Conservation (phyloP, 2,797 vertebrate species). For the Gadopsis marmoratus region DNA sequence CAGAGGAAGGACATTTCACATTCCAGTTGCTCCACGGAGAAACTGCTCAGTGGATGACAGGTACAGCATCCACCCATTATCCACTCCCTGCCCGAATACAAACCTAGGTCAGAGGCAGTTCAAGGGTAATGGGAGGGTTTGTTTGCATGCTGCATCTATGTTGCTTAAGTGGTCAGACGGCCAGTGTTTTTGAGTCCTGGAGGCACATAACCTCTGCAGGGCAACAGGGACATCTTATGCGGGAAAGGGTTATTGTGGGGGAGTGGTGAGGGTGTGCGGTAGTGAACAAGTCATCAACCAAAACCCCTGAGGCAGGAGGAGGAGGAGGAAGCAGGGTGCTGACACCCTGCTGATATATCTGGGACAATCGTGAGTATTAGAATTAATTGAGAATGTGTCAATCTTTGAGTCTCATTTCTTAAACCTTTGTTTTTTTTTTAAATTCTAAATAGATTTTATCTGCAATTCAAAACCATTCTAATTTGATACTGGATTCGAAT, state of each 20-base stretch:
- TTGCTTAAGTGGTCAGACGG: slow-evolving; percentile 58
- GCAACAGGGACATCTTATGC: slow-evolving; percentile 56
- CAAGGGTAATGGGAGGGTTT: slow-evolving; percentile 65
- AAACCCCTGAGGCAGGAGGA: slow-evolving; percentile 44
- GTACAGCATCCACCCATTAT: slow-evolving; percentile 42
- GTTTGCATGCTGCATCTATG: slow-evolving; percentile 70
- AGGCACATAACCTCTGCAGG: slow-evolving; percentile 45
- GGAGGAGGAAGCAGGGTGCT: slow-evolving; percentile 32
- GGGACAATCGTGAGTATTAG: background rate
- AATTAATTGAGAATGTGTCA: background rate
- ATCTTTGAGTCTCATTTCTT: background rate
- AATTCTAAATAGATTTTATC: background rate
- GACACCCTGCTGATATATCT: slow-evolving; percentile 50
- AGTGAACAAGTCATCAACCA: slow-evolving; percentile 34
- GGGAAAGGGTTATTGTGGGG: slow-evolving; percentile 11
- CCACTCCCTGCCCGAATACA: slow-evolving; percentile 35
- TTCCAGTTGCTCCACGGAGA: slow-evolving; percentile 17
- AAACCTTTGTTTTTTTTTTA: too few species aligned
- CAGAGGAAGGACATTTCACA: slow-evolving; percentile 29
- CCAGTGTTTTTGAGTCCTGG: slow-evolving; percentile 51
- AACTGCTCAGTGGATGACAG: slow-evolving; percentile 40
- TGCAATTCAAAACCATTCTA: background rate
- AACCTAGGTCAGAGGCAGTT: slow-evolving; percentile 67
- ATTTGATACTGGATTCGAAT: slow-evolving; percentile 10
- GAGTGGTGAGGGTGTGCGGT: background rate